Percentiles rank a stretch among this genome's conserved stretches.
Evolutionary conservation across 2,888 invertebrate genomes (phyloP).

Genomic region (Capitulum mitella): DNA sequence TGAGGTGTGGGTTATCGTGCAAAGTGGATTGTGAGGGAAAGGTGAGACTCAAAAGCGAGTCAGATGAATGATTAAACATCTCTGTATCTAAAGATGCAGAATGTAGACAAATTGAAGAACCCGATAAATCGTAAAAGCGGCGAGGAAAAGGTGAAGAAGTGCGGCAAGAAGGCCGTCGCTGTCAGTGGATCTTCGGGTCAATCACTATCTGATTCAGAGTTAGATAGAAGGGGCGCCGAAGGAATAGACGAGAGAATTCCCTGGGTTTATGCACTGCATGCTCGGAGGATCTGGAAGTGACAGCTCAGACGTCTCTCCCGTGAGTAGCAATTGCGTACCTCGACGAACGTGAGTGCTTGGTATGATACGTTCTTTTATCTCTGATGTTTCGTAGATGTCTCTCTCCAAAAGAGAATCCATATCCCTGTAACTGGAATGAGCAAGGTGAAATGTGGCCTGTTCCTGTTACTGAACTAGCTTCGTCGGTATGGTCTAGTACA

Average conservation of each 20-base stretch:
- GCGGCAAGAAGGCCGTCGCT: constrained; percentile 7
- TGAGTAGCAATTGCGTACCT: not conserved
- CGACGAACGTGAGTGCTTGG: not conserved
- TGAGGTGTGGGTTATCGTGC: not conserved
- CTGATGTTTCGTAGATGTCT: too few relatives aligned
- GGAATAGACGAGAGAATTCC: constrained; percentile 10
- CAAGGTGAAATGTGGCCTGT: too few relatives aligned
- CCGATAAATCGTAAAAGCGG: constrained; percentile 18
- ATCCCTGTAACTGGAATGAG: too few relatives aligned
- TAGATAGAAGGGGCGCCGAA: constrained; percentile 4
- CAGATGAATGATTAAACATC: constrained; percentile 17
- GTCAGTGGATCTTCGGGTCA: constrained; percentile 22
- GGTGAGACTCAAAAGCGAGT: not conserved
- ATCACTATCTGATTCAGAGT: constrained; percentile 16
- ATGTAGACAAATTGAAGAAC: constrained; percentile 22
- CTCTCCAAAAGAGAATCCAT: too few relatives aligned
- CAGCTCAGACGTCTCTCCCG: constrained; percentile 19
- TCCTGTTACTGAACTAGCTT: too few relatives aligned
- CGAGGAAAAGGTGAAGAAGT: constrained; percentile 22
- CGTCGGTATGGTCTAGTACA: too few relatives aligned
- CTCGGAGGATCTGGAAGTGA: constrained; percentile 24
- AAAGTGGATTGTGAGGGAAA: not conserved
- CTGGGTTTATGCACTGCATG: constrained; percentile 23
- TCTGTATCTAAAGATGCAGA: constrained; percentile 25
- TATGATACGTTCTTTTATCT: too few relatives aligned